These are phyloP conservation scores for Neocrepidodera transversa DNA, from an alignment of 2,888 invertebrate genomes.

Conservation along the genomic window DNA sequence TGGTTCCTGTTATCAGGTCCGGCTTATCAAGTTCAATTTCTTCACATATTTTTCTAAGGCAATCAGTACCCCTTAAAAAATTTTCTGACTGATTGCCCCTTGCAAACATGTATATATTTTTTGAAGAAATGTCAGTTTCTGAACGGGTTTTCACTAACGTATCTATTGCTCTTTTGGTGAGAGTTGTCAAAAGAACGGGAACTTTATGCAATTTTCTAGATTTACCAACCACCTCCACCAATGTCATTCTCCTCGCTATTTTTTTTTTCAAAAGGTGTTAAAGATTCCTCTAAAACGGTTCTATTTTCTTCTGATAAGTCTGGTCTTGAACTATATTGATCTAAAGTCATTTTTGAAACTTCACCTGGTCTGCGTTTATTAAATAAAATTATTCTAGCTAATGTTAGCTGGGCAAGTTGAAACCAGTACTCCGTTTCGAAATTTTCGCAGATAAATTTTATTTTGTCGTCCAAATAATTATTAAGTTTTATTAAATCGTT, in stretches of 20 bases:
- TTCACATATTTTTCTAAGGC: slow-evolving; percentile 26
- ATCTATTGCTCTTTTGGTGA: not conserved
- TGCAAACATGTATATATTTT: slow-evolving; percentile 38
- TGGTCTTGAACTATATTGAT: slow-evolving; percentile 15
- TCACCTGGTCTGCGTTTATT: slow-evolving; percentile 24
- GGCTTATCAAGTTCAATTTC: slow-evolving; percentile 28
- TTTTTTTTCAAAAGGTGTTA: slow-evolving; percentile 17
- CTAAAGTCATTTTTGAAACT: slow-evolving; percentile 14
- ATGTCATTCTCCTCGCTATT: not conserved
- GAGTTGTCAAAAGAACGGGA: not conserved
- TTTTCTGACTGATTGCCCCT: slow-evolving; percentile 6
- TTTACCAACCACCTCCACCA: slow-evolving; percentile 2
- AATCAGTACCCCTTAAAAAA: slow-evolving; percentile 30
- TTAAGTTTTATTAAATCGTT: slow-evolving; percentile 13
- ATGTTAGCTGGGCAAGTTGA: not conserved
- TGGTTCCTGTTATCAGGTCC: slow-evolving; percentile 33
- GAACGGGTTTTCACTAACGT: not conserved
- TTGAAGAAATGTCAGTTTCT: slow-evolving; percentile 4
- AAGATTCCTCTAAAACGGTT: slow-evolving; percentile 7
- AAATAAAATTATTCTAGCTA: slow-evolving; percentile 23
- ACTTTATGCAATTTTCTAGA: not conserved
- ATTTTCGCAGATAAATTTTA: not conserved
- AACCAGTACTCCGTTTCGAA: not conserved
- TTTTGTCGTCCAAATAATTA: not conserved
- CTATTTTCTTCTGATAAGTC: slow-evolving; percentile 14